These are phyloP conservation scores for Acipenser oxyrinchus DNA, from an alignment of 2,797 vertebrate genomes.

Conservation along the genomic window DNA sequence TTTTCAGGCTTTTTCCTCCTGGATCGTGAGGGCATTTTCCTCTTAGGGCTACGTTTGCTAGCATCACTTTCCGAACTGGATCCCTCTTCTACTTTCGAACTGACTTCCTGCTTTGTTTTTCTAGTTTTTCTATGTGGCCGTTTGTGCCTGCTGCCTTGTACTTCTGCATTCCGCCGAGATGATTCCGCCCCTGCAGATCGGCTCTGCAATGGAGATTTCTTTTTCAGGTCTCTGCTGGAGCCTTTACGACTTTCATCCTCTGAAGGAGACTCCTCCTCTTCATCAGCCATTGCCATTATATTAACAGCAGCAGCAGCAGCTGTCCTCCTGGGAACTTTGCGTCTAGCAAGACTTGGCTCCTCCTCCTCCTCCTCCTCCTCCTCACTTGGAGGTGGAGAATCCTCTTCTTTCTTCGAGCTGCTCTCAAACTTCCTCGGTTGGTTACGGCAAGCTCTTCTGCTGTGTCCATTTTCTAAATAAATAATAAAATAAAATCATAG, in stretches of 20 bases:
- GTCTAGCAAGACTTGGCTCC: conserved; percentile 21
- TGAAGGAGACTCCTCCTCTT: conserved; percentile 62
- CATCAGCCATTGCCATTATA: conserved; percentile 79
- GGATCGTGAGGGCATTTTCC: no score
- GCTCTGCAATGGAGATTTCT: not conserved
- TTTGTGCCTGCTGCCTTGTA: conserved; percentile 3
- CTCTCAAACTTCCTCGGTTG: conserved; percentile 22
- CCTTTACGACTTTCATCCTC: conserved; percentile 28
- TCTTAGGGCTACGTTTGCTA: no score
- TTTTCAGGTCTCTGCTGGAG: not conserved
- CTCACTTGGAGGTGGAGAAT: not conserved
- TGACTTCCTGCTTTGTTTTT: no score
- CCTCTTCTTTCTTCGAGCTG: conserved; percentile 26
- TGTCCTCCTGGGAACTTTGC: conserved; percentile 61
- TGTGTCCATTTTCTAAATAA: conserved; percentile 42
- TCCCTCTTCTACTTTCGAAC: no score
- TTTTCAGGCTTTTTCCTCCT: no score
- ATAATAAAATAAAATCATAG: no score
- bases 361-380: conserved; percentile 22
- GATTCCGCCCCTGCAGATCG: not conserved
- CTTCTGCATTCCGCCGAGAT: not conserved
- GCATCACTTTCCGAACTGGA: no score
- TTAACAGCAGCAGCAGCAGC: conserved; percentile 80
- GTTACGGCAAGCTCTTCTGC: conserved; percentile 39
- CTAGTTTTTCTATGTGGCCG: conserved; percentile 22